phyloP scores from a whole-genome alignment of 2,888 invertebrate species.

The Ichneumon xanthorius region DNA sequence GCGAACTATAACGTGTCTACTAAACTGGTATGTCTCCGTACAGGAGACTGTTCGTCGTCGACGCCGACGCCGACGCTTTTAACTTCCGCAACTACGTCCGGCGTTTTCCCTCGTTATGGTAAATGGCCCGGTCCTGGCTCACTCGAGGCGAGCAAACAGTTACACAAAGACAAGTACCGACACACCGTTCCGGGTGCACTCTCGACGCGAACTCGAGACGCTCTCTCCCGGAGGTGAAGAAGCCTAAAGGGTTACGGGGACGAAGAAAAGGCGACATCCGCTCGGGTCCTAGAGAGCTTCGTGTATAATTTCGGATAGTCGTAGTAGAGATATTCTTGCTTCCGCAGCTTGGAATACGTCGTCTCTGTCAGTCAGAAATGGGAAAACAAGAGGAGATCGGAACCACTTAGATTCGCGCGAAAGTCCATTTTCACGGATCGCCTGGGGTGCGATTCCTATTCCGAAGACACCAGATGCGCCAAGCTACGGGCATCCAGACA shows the following conservation, averaged over 20 bases:
- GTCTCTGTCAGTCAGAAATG: not conserved
- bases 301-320: constrained; percentile 22
- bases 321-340: not conserved
- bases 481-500: not conserved
- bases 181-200: constrained; percentile 61
- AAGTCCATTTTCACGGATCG: constrained; percentile 13
- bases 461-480: not conserved
- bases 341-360: not conserved
- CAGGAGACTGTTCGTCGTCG: constrained; percentile 44
- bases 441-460: constrained; percentile 11
- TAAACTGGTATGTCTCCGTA: not conserved
- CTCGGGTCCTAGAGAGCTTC: not conserved
- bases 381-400: not conserved
- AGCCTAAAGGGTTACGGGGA: constrained; percentile 36
- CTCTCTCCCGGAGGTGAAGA: constrained; percentile 67
- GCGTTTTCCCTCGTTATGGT: constrained; percentile 81
- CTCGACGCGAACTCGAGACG: constrained; percentile 80
- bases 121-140: constrained; percentile 79
- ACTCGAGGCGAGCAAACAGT: constrained; percentile 81
- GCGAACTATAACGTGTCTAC: constrained; percentile 21
- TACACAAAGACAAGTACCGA: constrained; percentile 79
- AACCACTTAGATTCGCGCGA: constrained; percentile 17
- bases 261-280: constrained; percentile 28
- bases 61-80: constrained; percentile 64
- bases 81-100: constrained; percentile 71